Evolutionary conservation across 2,888 invertebrate genomes (phyloP).

Genomic region (Drosophila nigritarsus): DNA sequence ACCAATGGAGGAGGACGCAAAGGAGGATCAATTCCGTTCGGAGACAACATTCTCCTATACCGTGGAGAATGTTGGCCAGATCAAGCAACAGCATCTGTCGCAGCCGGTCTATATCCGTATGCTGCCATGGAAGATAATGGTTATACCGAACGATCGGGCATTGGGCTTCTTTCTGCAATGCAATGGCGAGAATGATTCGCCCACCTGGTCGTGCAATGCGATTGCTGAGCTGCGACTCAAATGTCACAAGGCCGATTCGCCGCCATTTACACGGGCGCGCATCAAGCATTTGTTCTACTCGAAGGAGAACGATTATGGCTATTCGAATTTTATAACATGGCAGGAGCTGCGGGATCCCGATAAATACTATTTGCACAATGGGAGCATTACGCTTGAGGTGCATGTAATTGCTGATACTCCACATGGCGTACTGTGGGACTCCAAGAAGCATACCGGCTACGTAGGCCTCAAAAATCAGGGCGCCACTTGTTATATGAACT

Average conservation of each 20-base stretch:
- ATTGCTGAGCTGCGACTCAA: slow-evolving; percentile 83
- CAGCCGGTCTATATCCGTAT: no score
- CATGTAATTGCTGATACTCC: slow-evolving; percentile 95
- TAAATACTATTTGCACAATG: slow-evolving; percentile 96
- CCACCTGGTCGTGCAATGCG: no score
- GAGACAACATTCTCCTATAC: no score
- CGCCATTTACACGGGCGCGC: slow-evolving; percentile 92
- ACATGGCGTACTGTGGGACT: slow-evolving; percentile 98
- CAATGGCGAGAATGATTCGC: no score
- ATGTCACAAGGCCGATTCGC: slow-evolving; percentile 95
- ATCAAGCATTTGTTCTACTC: slow-evolving; percentile 98
- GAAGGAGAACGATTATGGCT: slow-evolving; percentile 96
- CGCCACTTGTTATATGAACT: slow-evolving; percentile 99
- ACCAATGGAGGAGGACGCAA: no score
- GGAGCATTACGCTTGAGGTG: slow-evolving; percentile 92
- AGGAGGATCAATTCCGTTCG: no score
- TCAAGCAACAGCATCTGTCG: no score
- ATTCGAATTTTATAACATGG: slow-evolving; percentile 98
- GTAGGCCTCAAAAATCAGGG: slow-evolving; percentile 99
- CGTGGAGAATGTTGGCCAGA: no score
- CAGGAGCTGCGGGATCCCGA: slow-evolving; percentile 95
- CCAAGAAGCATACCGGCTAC: slow-evolving; percentile 97
- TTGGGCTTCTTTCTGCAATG: no score
- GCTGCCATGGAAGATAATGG: no score
- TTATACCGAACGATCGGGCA: no score